phyloP scores from a whole-genome alignment of 2,888 invertebrate species.

The Glaucopsyche alexis region DNA sequence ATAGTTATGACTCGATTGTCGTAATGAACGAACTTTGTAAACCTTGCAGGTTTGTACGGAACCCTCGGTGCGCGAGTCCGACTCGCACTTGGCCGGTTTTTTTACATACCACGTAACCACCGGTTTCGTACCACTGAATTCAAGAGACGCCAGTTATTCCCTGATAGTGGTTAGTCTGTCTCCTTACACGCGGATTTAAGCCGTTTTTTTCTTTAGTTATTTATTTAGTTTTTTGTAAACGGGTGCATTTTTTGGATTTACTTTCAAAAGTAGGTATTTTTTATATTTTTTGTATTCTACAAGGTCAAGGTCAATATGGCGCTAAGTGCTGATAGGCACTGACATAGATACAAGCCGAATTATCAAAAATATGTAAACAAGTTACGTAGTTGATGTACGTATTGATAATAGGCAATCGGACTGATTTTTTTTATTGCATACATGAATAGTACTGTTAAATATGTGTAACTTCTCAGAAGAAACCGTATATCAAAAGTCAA shows the following conservation, averaged over 20 bases:
- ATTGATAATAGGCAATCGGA: no score
- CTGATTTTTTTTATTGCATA: no score
- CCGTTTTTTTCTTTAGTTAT: background rate
- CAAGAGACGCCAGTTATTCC: background rate
- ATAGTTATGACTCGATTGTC: no score
- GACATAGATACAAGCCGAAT: background rate
- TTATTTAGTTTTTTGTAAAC: background rate
- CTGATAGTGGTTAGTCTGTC: background rate
- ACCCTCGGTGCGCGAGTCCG: no score
- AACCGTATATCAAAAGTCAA: no score
- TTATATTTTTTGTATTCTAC: background rate
- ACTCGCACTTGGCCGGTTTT: no score
- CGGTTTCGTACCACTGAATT: background rate
- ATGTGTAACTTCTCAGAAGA: no score
- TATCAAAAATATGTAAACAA: background rate
- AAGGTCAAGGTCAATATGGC: slow-evolving; percentile 1
- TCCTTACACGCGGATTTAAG: background rate
- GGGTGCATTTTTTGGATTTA: background rate
- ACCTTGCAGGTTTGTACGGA: no score
- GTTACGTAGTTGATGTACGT: background rate
- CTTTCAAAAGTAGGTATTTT: slow-evolving; percentile 21
- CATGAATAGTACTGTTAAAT: no score
- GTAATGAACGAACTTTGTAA: no score
- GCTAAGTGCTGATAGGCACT: background rate
- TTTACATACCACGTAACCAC: no score